Base-by-base conservation (phyloP, 2,797 vertebrate genomes). In the Streptopelia turtur region DNA sequence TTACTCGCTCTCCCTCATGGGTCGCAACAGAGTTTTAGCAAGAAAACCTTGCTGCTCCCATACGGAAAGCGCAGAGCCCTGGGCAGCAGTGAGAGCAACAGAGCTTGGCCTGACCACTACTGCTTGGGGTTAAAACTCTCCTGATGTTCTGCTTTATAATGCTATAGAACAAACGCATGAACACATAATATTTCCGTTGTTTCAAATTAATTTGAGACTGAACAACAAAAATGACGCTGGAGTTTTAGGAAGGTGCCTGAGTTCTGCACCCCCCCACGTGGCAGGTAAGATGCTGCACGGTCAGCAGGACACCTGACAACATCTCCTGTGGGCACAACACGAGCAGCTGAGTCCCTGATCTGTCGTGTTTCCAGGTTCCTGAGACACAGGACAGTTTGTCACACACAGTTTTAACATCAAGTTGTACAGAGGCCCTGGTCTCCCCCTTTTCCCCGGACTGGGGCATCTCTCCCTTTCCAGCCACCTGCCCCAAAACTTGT, bases 61-160 rank as follows among this genome's bases (percentile, higher is more conserved):
- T 3, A 0, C 0, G 16, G 61, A 1, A 6, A 11, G 5, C 0
- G 0, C 1, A 11, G 35, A 53, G n/a, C 75, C 39, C 59, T 20
- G 63, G 27, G 82, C 16, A 52, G 53, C 1, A 33, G 39, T 3
- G 41, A 17, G 57, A 55, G 52, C 30, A 9, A 1, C 52, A 4
- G 16, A 41, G 45, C 31, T 53, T 13, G 24, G 37, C 66, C 45
- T 4, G 10, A 14, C 13, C 14, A 2, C 41, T 24, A 0, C 14
- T 59, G 27, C 50, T 10, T 9, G 59, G 31, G 35, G 15, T 31
- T 56, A 56, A 50, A 39, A 3, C 4, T 45, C 43, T 45, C 43
- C 17, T 45, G 18, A 45, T 20, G 43, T 33, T 47, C 15, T 13
- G 35, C 12, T 5, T 56, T 16, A 7, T 28, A 33, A 6, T 8